A percentile compares a stretch with the other conserved stretches of the same genome.
phyloP scores from a whole-genome alignment of 2,888 invertebrate genomes.

The Antitype chi region DNA sequence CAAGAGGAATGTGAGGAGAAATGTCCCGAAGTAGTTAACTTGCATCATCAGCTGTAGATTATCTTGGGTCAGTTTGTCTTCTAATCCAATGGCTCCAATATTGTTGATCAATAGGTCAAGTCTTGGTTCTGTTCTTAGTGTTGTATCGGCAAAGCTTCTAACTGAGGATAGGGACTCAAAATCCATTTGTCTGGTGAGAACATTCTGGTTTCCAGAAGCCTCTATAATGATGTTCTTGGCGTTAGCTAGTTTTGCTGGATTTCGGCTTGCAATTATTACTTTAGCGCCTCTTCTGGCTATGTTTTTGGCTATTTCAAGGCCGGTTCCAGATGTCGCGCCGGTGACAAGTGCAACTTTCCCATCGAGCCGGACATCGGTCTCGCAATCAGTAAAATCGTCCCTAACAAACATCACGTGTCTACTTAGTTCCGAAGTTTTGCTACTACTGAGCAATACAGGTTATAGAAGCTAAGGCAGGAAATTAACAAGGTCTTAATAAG shows the following conservation, averaged over 20 bases:
- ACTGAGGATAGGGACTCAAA: conserved; percentile 88
- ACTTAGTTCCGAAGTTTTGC: conserved; percentile 15
- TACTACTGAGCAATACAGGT: conserved; percentile 48
- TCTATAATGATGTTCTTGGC: conserved; percentile 73
- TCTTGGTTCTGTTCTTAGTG: conserved; percentile 84
- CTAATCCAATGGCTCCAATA: conserved; percentile 87
- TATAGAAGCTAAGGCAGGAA: neutral
- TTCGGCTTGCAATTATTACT: conserved; percentile 90
- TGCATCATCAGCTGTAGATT: conserved; percentile 92
- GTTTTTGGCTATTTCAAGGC: conserved; percentile 81
- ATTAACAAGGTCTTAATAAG: conserved; percentile 28
- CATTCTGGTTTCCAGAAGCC: conserved; percentile 71
- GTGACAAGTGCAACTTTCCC: conserved; percentile 85
- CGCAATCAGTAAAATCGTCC: conserved; percentile 78
- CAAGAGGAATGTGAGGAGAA: conserved; percentile 80
- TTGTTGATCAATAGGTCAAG: conserved; percentile 86
- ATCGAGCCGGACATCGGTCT: conserved; percentile 73
- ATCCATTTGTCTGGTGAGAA: conserved; percentile 84
- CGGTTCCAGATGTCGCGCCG: conserved; percentile 81
- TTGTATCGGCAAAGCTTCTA: conserved; percentile 90
- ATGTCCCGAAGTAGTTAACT: conserved; percentile 85
- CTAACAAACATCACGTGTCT: conserved; percentile 61
- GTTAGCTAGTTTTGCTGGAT: conserved; percentile 74
- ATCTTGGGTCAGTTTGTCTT: conserved; percentile 89
- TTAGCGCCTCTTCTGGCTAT: conserved; percentile 88